Evolutionary conservation across 1,140 invertebrate species (phyloP), one percentile per base, ranked within the genome.

Genomic region (Solenopsis invicta): DNA sequence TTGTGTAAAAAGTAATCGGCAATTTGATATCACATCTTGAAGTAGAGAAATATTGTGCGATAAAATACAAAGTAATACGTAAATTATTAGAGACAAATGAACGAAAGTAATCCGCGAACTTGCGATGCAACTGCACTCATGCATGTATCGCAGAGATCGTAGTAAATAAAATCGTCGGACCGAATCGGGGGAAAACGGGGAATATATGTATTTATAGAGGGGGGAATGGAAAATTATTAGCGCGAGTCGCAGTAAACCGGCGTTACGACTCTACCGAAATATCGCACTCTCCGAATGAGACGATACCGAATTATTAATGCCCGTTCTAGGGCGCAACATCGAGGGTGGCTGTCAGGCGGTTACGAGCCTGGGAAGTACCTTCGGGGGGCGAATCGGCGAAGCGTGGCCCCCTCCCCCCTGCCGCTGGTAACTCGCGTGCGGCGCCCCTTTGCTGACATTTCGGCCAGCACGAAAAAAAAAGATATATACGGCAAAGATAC

Each of bases 381-480:
- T 21, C 16, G 29, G 84, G 81, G 84, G 77, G 62, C 82, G 74
- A 87, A 16, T 81, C 89, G 86, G 4, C 88, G 75, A 89, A 91
- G 89, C 88, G 86, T 89, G 86, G 72, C 72, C 81, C 89, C 87
- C 89, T 29, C 61, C 72, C 81, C 89, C 4, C 41, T 87, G 86
- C 21, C 54, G 52, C 29, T 72, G 59, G 21, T 85, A 78, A 78
- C 74, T 52, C 74, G 61, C 74, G 61, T 21, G 18, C 61, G 61
- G 48, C 56, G 61, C 72, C 82, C 82, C 82, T 78, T 52, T 41
- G 13, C 69, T 75, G 80, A 84, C 74, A 75, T 78, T 84, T 78
- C 48, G 82, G 62, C 29, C 66, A 21, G 82, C n/a, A 67, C 18
- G 10, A 87, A 62, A 80, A 72, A 76, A 71, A 89, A 84, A 77